Base-by-base conservation (phyloP, 2,113 vertebrate species). In the Lynx canadensis region DNA sequence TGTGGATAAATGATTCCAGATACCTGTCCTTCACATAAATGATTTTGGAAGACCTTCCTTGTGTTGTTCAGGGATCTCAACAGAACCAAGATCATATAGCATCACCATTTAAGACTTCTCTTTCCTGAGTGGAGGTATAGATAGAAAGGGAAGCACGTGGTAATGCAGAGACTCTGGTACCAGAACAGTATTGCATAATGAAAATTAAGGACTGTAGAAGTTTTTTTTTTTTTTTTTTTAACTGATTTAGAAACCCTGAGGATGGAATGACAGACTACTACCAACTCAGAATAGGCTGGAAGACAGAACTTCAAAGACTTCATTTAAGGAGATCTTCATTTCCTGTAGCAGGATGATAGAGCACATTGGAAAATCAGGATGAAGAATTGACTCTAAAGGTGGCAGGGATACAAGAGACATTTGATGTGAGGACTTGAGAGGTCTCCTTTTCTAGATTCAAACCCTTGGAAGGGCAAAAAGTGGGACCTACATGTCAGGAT, bases 181-280 rank as follows among this genome's bases (percentile, higher is more conserved):
- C 33, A 45, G 31, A 18, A n/a, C 0, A 1, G 27, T 7, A 52
- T 3, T 6, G 13, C 18, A 4, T 36, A 38, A 60, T 66, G 27
- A 25, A 52, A 83, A 7, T 29, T 69, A 69, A 55, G 12, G 18
- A 21, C n/a, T 23, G 0, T 14, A 85, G 48, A 41, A n/a, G 48
- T 41, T 41, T 41, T 41, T 7, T 14, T 69, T 60, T 19, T 80
- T 60, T 19, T 80, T 74, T 1, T 50, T 48, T 69, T 81, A 23
- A 48, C 27, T 0, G 3, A 94, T 41, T 74, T 60, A 45, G 52
- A 66, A 60, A 55, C 0, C 8, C 63, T 86, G 12, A 91, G 73
- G 52, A 33, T 63, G 18, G 41, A 88, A n/a, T 68, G 18, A 41
- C 18, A 85, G 16, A 9, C 25, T 68, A 27, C 23, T 71, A 45